A percentile compares a stretch with the other conserved stretches of the same genome.
phyloP scores from a whole-genome alignment of 2,797 vertebrate species.

The Enteromius treurensis region DNA sequence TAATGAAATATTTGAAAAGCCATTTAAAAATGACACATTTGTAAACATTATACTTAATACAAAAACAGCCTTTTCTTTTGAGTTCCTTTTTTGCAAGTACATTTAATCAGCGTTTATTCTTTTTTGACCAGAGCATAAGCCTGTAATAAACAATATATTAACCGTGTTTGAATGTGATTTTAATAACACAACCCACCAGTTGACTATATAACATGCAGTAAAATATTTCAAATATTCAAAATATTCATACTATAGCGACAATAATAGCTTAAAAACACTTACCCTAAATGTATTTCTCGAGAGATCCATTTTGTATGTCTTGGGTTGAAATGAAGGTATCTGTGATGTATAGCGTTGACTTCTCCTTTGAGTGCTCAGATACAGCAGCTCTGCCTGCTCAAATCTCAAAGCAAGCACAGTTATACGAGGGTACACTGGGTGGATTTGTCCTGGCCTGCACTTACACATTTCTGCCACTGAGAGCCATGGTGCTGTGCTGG shows the following conservation, averaged over 20 bases:
- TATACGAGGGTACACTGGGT: constrained; percentile 31
- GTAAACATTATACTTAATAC: neutral
- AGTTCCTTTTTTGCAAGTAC: neutral
- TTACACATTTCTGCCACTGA: constrained; percentile 41
- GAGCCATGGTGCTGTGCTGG: constrained; percentile 18
- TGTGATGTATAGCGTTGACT: neutral
- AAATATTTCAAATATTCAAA: neutral
- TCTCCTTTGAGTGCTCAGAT: neutral
- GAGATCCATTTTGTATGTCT: constrained; percentile 13
- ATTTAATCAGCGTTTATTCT: neutral
- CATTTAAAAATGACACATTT: neutral
- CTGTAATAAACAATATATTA: neutral
- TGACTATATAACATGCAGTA: neutral
- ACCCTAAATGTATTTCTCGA: constrained; percentile 30
- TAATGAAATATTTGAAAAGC: neutral
- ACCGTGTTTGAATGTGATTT: neutral
- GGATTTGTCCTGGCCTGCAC: constrained; percentile 11
- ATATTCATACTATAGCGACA: neutral
- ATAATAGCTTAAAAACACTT: neutral
- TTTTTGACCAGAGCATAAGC: neutral
- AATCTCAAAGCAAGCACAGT: constrained; percentile 3
- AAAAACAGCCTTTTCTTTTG: neutral
- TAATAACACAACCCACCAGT: neutral
- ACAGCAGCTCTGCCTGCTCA: constrained; percentile 16
- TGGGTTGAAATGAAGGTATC: neutral